Conservation (phyloP, 2,797 vertebrate species). For the Pangasius djambal region DNA sequence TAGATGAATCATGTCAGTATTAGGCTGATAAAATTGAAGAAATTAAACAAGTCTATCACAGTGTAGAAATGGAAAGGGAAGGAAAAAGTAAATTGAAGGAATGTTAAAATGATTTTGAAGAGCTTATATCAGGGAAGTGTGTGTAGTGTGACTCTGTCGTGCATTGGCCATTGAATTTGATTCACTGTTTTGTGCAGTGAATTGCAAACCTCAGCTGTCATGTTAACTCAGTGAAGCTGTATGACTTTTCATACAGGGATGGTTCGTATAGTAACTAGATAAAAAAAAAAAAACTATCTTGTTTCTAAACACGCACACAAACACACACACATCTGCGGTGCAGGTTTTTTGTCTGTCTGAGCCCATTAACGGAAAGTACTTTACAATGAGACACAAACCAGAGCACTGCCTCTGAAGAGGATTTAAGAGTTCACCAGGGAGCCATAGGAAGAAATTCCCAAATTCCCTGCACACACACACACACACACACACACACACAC, state of each 20-base stretch:
- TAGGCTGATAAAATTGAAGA: not conserved
- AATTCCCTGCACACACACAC: not conserved
- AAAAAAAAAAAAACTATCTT: not conserved
- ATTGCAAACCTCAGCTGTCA: not conserved
- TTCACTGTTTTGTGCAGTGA: not conserved
- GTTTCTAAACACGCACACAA: not conserved
- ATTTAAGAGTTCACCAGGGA: constrained; percentile 38
- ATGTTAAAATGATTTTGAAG: not conserved
- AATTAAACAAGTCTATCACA: not conserved
- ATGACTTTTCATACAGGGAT: not conserved
- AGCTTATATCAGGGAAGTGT: not conserved
- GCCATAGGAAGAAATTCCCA: constrained; percentile 12
- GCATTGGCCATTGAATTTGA: not conserved
- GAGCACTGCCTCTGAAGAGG: constrained; percentile 29
- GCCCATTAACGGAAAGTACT: constrained; percentile 37
- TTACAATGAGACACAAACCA: constrained; percentile 34
- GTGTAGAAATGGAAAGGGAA: not conserved
- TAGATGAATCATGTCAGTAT: not conserved
- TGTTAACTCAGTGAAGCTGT: not conserved
- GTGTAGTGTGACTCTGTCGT: not conserved
- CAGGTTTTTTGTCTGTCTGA: constrained; percentile 8
- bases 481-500: constrained; percentile 12
- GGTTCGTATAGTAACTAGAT: constrained; percentile 7
- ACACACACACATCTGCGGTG: not conserved
- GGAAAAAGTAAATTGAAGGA: not conserved